Conservation (phyloP, 2,113 vertebrate genomes). For the Scopus umbretta region DNA sequence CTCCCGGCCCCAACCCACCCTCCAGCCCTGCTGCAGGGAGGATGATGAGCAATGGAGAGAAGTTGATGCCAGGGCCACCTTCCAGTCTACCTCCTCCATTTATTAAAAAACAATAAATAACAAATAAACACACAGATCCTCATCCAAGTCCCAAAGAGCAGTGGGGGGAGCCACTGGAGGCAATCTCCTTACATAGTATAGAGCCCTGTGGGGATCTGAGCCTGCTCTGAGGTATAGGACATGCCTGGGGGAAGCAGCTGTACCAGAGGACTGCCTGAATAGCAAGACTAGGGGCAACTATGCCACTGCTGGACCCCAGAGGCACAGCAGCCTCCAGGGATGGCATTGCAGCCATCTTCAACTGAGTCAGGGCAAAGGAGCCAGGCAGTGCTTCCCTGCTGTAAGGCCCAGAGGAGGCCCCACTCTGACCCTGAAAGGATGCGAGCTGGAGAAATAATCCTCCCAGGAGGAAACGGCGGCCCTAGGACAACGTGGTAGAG, state of each 20-base stretch:
- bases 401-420: not conserved
- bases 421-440: not conserved
- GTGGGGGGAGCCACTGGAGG: not conserved
- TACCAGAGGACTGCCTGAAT: not conserved
- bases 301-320: not conserved
- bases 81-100: not conserved
- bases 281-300: not conserved
- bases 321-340: not conserved
- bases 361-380: not conserved
- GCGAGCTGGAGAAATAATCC: not conserved
- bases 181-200: rapidly evolving
- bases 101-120: not conserved
- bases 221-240: not conserved
- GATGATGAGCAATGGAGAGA: not conserved
- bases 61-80: not conserved
- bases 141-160: not conserved
- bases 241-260: not conserved
- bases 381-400: not conserved
- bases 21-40: not conserved
- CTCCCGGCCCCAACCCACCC: not conserved
- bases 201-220: not conserved
- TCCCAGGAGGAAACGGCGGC: not conserved
- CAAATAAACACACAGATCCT: not conserved
- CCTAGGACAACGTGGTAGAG: not conserved
- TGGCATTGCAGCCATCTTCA: not conserved